Evolutionary conservation across 2,113 vertebrate species (phyloP).

Genomic region (Bostrychus sinensis): DNA sequence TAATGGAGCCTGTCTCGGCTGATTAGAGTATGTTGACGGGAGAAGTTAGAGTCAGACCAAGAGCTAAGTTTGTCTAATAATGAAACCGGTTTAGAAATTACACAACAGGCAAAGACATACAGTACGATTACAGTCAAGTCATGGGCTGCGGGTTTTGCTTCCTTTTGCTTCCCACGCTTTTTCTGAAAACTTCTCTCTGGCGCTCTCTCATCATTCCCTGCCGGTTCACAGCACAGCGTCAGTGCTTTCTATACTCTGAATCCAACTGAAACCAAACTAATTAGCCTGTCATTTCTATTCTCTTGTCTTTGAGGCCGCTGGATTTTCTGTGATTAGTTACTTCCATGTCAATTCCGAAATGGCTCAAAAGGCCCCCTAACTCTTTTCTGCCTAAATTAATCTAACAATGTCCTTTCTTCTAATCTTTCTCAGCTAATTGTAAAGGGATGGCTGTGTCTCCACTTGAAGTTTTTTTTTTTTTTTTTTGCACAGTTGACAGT

Average conservation of each 20-base stretch:
- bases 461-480: slow-evolving; percentile 15
- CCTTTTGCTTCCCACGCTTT: slow-evolving; percentile 49
- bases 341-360: slow-evolving; percentile 61
- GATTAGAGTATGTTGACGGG: slow-evolving; percentile 6
- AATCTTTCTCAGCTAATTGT: slow-evolving; percentile 58
- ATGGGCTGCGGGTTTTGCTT: slow-evolving; percentile 28
- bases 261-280: slow-evolving; percentile 63
- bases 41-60: slow-evolving; percentile 2
- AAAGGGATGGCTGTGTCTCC: slow-evolving; percentile 33
- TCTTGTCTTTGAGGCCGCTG: slow-evolving; percentile 58
- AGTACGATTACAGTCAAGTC: neutral
- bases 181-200: slow-evolving; percentile 52
- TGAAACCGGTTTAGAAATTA: neutral
- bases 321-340: slow-evolving; percentile 62
- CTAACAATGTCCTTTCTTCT: slow-evolving; percentile 41
- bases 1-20: neutral
- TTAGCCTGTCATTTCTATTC: slow-evolving; percentile 64
- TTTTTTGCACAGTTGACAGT: slow-evolving; percentile 17
- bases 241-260: slow-evolving; percentile 56
- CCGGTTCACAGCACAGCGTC: slow-evolving; percentile 49
- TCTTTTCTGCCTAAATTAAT: slow-evolving; percentile 65
- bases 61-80: neutral
- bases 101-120: neutral
- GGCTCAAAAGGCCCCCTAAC: slow-evolving; percentile 57
- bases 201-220: slow-evolving; percentile 63